phyloP scores from a whole-genome alignment of 2,113 vertebrate species.

The Chamaetylas fuelleborni region DNA sequence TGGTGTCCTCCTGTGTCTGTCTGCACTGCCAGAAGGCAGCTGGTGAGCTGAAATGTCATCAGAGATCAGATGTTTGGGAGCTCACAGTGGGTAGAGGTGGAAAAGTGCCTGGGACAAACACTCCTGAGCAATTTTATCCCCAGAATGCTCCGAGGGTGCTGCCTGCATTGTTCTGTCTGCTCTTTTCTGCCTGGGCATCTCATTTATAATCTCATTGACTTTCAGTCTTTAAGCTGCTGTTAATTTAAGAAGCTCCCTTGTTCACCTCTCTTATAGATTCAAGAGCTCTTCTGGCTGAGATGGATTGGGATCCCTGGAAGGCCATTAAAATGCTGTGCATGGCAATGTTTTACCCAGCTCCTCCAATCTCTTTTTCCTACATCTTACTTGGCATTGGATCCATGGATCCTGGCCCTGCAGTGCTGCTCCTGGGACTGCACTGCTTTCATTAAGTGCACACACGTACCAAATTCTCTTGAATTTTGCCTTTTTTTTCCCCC shows the following conservation, averaged over 20 bases:
- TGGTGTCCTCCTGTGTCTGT: neutral
- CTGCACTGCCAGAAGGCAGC: neutral
- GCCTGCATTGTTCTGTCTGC: neutral
- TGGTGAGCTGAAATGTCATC: neutral
- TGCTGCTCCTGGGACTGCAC: neutral
- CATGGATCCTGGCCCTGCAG: neutral
- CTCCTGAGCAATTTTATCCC: neutral
- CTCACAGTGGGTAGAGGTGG: neutral
- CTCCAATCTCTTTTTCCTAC: neutral
- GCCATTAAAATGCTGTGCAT: neutral
- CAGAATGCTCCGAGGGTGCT: neutral
- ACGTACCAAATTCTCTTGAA: neutral
- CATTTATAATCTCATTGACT: neutral
- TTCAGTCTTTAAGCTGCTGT: neutral
- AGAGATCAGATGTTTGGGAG: neutral
- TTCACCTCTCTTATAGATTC: neutral
- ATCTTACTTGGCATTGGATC: neutral
- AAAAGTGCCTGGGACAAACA: neutral
- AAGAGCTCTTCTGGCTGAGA: neutral
- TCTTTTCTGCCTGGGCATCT: neutral
- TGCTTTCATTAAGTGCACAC: neutral
- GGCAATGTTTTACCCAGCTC: neutral
- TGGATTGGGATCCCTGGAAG: neutral
- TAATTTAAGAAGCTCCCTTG: conserved; percentile 1
- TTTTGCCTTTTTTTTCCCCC: neutral